phyloP scores from a whole-genome alignment of 2,113 vertebrate genomes.

The Corythaeola cristata region DNA sequence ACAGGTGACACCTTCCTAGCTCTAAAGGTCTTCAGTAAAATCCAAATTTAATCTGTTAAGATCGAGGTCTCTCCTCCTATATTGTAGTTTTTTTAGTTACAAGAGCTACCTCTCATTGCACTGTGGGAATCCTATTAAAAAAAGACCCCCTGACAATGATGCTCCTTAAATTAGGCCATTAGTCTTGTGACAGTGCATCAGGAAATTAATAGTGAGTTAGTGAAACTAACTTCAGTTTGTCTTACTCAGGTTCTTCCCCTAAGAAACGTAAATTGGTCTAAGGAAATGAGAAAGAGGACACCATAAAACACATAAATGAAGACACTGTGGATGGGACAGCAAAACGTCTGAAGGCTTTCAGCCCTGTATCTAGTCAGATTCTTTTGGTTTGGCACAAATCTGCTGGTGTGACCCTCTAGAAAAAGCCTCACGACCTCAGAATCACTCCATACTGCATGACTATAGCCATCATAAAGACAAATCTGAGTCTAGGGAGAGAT shows the following conservation, averaged over 20 bases:
- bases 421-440: background rate
- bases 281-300: background rate
- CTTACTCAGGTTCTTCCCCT: background rate
- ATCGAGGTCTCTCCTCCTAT: background rate
- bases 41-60: background rate
- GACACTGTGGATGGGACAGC: background rate
- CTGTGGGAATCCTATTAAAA: background rate
- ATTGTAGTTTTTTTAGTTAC: background rate
- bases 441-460: background rate
- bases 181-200: background rate
- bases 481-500: background rate
- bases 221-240: background rate
- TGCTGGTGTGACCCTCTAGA: background rate
- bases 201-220: background rate
- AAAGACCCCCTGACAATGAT: background rate
- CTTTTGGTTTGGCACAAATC: background rate
- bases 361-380: background rate
- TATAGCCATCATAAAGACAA: background rate
- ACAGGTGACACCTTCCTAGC: background rate
- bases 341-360: background rate
- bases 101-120: background rate
- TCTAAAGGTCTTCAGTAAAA: background rate
- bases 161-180: background rate
- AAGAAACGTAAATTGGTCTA: accelerated
- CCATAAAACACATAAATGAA: background rate